Evolutionary conservation across 2,888 invertebrate genomes (phyloP), one percentile per base, ranked within the genome.

Genomic region (Rhagium mordax): DNA sequence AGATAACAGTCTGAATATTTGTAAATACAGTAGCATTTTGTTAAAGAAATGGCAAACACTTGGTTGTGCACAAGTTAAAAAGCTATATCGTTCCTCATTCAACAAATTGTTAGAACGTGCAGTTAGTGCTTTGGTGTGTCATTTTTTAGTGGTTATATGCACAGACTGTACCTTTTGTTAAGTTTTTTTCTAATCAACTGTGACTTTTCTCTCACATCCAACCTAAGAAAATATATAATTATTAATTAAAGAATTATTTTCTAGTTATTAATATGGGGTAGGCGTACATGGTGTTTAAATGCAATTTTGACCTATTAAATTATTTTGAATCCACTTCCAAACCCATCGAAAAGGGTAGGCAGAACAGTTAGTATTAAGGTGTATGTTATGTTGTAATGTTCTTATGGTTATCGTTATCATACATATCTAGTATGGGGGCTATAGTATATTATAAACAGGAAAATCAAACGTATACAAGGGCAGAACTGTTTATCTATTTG

Each of bases 1-100:
- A 41, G n/a, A 41, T n/a, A 41, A 4, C 3, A 41, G 59, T 59
- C 59, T 29, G 59, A 59, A 33, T 59, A 59, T 59, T 59, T 29
- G 57, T 59, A 59, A 59, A 24, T 27, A 33, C 3, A 10, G 16
- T 8, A 18, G 16, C 6, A 3, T 13, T 41, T 0, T n/a, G 13
- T 41, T 41, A 59, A 33, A 29, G 13, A 59, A 27, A 24, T 21
- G 53, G 21, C 18, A 33, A 33, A 33, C 18, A 59, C 29, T 18
- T 20, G 15, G 33, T 20, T 41, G 33, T 18, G 33, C 33, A 10
- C 18, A 8, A 59, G 59, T 59, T 59, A 59, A 7, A 18, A 59
- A 59, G 59, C 59, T 13, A 8, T 59, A 20, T 6, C 2, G 24
- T 24, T 57, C 3, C 21, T 57, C 15, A n/a, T 16, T 29, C 13